A percentile compares a stretch with the other conserved stretches of the same genome.
Evolutionary conservation across 92 coral and sea anemone genomes (phyloP).

Genomic region (Umimayanthus kanabou): DNA sequence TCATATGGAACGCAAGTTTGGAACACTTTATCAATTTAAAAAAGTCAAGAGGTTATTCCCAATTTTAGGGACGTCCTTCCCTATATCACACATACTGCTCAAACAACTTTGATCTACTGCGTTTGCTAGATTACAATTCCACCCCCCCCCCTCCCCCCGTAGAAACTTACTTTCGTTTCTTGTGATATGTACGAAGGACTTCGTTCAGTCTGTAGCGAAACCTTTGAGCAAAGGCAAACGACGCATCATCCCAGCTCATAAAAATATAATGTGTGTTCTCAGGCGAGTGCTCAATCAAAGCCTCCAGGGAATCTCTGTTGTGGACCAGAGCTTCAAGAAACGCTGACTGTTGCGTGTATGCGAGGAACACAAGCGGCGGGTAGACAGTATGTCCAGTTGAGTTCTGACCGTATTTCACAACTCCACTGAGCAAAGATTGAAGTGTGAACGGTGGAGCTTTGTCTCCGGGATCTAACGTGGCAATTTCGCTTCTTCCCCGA

Average conservation of each 20-base stretch:
- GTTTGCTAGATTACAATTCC: too few relatives aligned
- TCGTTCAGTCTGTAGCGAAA: constrained; percentile 15
- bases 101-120: too few relatives aligned
- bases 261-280: constrained; percentile 52
- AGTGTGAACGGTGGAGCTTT: constrained; percentile 53
- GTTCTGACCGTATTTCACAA: constrained; percentile 43
- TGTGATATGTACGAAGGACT: constrained; percentile 12
- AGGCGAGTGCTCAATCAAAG: constrained; percentile 48
- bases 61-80: too few relatives aligned
- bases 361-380: constrained; percentile 50
- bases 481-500: constrained; percentile 11
- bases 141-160: too few relatives aligned
- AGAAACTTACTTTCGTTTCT: constrained; percentile 29
- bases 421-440: constrained; percentile 42
- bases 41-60: too few relatives aligned
- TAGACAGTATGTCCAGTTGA: constrained; percentile 18
- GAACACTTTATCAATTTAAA: too few relatives aligned
- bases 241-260: constrained; percentile 37
- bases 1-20: too few relatives aligned
- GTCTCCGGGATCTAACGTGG: constrained; percentile 50
- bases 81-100: background rate
- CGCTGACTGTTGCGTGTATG: constrained; percentile 55
- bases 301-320: constrained; percentile 43
- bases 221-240: constrained; percentile 9
- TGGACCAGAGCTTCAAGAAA: constrained; percentile 53